Evolutionary conservation across 1,140 invertebrate genomes (phyloP).

Genomic region (Zaprionus ornatus): DNA sequence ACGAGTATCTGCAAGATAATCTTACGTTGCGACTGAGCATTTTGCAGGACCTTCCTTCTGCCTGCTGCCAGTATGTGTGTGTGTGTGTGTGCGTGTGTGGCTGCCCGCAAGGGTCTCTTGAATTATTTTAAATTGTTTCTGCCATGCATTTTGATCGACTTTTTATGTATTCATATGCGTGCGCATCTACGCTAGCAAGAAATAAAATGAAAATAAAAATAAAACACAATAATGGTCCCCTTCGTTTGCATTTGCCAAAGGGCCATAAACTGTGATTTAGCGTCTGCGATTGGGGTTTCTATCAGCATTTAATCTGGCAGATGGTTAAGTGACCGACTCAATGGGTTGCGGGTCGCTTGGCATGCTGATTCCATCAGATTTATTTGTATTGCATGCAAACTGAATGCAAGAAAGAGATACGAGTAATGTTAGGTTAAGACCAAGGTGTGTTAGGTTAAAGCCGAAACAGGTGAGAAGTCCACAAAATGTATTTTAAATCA

Average conservation of each 20-base stretch:
- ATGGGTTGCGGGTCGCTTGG: constrained; percentile 39
- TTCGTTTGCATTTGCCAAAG: constrained; percentile 32
- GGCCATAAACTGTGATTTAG: constrained; percentile 62
- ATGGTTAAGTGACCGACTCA: constrained; percentile 42
- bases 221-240: constrained; percentile 43
- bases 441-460: not conserved
- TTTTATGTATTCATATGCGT: constrained; percentile 63
- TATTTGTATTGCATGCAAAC: not conserved
- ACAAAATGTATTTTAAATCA: not conserved
- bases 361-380: constrained; percentile 9
- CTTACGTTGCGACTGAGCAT: constrained; percentile 26
- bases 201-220: constrained; percentile 56
- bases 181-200: constrained; percentile 34
- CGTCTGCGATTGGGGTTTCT: constrained; percentile 28
- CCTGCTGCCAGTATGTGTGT: constrained; percentile 15
- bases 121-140: constrained; percentile 78
- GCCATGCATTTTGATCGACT: constrained; percentile 43
- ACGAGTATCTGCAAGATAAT: constrained; percentile 59
- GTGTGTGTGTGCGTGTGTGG: constrained; percentile 52
- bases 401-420: not conserved
- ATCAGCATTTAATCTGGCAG: constrained; percentile 59
- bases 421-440: too few relatives aligned
- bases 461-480: not conserved
- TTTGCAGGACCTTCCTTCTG: constrained; percentile 22
- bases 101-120: constrained; percentile 64